Percentiles rank a stretch among this genome's conserved stretches.
Conservation (phyloP, 2,797 vertebrate species). For the Selene dorsalis region DNA sequence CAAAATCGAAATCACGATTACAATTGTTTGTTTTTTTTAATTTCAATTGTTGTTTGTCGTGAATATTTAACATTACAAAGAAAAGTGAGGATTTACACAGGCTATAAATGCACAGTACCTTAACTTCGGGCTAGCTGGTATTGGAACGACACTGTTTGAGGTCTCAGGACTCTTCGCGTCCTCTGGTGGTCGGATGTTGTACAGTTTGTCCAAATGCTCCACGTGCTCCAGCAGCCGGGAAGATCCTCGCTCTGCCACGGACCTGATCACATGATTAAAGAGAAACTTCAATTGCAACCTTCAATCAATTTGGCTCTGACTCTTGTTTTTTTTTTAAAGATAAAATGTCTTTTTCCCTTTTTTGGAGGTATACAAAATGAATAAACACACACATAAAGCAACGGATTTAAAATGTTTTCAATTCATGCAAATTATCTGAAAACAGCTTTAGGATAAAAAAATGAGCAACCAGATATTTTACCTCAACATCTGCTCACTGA, state of each 20-base stretch:
- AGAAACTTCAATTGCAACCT: not conserved
- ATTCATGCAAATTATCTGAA: not conserved
- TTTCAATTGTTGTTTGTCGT: too few relatives aligned
- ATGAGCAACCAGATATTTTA: slow-evolving; percentile 66
- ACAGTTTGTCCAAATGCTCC: slow-evolving; percentile 87
- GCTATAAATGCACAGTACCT: slow-evolving; percentile 70
- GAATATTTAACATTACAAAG: not conserved
- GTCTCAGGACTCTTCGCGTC: slow-evolving; percentile 48
- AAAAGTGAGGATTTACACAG: too few relatives aligned
- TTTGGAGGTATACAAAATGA: not conserved
- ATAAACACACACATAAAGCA: not conserved
- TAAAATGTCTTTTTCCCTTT: too few relatives aligned
- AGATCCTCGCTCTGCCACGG: slow-evolving; percentile 88
- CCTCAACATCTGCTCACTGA: slow-evolving; percentile 90
- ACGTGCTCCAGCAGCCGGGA: slow-evolving; percentile 89
- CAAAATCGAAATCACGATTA: too few relatives aligned
- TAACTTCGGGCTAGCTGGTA: slow-evolving; percentile 75
- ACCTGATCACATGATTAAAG: slow-evolving; percentile 75
- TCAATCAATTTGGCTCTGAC: too few relatives aligned
- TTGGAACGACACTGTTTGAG: slow-evolving; percentile 22
- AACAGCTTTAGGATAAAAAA: not conserved
- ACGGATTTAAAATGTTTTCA: not conserved
- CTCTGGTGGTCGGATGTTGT: slow-evolving; percentile 82
- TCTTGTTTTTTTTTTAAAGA: too few relatives aligned
- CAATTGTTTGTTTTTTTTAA: too few relatives aligned